Evolutionary conservation across 2,797 vertebrate species (phyloP).

Genomic region (Allobates femoralis): DNA sequence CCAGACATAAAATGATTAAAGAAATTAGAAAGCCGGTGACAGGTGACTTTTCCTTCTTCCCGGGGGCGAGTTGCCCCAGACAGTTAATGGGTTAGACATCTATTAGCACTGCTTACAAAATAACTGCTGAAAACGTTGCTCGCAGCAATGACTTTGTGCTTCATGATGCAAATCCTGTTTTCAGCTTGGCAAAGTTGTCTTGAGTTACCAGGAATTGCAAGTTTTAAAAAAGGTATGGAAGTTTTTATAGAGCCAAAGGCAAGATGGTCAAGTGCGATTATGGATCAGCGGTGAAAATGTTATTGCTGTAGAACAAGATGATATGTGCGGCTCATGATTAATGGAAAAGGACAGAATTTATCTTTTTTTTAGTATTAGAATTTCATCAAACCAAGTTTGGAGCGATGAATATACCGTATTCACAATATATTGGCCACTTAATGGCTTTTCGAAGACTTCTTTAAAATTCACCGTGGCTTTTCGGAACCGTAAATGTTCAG

Average conservation of each 20-base stretch:
- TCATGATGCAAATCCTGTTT: slow-evolving; percentile 83
- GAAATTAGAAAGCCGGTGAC: slow-evolving; percentile 77
- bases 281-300: background rate
- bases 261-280: slow-evolving; percentile 46
- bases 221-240: slow-evolving; percentile 64
- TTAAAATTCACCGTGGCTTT: background rate
- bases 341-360: background rate
- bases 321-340: slow-evolving; percentile 9
- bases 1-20: slow-evolving; percentile 81
- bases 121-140: slow-evolving; percentile 76
- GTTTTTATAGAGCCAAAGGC: slow-evolving; percentile 59
- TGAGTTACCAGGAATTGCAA: slow-evolving; percentile 67
- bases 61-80: slow-evolving; percentile 73
- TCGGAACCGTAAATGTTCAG: background rate
- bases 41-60: slow-evolving; percentile 75
- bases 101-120: slow-evolving; percentile 76
- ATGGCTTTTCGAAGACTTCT: background rate
- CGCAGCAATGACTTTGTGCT: slow-evolving; percentile 73
- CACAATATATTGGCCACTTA: background rate
- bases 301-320: slow-evolving; percentile 13
- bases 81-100: slow-evolving; percentile 73
- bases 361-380: background rate
- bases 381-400: background rate
- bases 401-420: too few relatives aligned
- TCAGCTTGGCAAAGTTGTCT: slow-evolving; percentile 75